Evolutionary conservation across 2,797 vertebrate species (phyloP).

Genomic region (Karalla daura): DNA sequence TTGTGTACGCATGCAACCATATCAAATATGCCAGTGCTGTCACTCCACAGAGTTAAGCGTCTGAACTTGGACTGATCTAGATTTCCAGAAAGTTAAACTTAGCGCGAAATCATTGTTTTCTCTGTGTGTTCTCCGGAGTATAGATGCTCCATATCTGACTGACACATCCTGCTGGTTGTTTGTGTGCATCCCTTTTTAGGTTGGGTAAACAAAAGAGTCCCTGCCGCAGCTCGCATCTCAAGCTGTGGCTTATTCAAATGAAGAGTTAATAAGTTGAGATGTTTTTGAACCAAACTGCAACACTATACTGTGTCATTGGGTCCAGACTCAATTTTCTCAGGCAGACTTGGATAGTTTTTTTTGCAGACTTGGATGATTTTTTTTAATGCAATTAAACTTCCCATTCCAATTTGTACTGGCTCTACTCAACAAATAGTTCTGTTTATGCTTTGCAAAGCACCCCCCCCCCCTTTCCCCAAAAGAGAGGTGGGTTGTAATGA

Average conservation of each 20-base stretch:
- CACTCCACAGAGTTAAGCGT: not conserved
- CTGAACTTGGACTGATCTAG: conserved; percentile 41
- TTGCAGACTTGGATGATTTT: conserved; percentile 3
- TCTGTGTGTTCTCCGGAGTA: conserved; percentile 51
- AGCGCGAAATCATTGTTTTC: conserved; percentile 47
- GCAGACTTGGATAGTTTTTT: conserved; percentile 9
- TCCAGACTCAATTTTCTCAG: not conserved
- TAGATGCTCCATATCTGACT: conserved; percentile 62
- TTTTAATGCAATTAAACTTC: conserved; percentile 34
- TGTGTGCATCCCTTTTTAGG: conserved; percentile 28
- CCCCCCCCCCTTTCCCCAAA: too few species aligned
- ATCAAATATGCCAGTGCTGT: not conserved
- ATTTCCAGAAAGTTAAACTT: conserved; percentile 57
- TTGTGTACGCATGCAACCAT: not conserved
- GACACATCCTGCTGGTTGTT: conserved; percentile 56
- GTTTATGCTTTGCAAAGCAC: conserved; percentile 46
- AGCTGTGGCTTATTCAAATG: conserved; percentile 27
- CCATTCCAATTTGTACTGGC: conserved; percentile 40
- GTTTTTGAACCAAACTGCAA: not conserved
- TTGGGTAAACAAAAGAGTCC: conserved; percentile 36
- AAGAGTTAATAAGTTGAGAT: conserved; percentile 1
- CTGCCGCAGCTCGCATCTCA: conserved; percentile 1
- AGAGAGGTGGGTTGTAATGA: conserved; percentile 53
- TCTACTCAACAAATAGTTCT: conserved; percentile 18
- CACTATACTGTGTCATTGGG: not conserved